phyloP scores from a whole-genome alignment of 2,888 invertebrate species.

The Sarcophaga subvicina region DNA sequence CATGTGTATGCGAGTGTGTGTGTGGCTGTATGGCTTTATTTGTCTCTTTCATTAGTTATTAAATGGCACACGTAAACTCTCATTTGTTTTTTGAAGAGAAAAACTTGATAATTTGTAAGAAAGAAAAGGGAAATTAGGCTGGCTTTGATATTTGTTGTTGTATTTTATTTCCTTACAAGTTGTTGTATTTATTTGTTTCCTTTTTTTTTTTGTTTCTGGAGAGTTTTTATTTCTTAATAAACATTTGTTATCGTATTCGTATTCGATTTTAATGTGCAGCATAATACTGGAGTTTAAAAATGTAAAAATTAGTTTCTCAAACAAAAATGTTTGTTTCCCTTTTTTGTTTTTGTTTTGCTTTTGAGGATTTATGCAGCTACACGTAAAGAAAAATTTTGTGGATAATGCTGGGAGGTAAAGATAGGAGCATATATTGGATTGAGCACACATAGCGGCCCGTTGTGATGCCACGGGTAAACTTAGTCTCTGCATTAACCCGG shows the following conservation, averaged over 20 bases:
- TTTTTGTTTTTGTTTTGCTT: background rate
- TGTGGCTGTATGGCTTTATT: slow-evolving; percentile 14
- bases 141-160: slow-evolving; percentile 12
- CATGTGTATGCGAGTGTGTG: background rate
- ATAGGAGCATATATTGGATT: too few species aligned
- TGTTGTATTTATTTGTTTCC: background rate
- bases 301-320: background rate
- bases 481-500: too few species aligned
- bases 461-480: too few species aligned
- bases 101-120: background rate
- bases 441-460: too few species aligned
- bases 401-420: too few species aligned
- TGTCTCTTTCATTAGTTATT: slow-evolving; percentile 34
- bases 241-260: slow-evolving; percentile 16
- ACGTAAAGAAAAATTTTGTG: too few species aligned
- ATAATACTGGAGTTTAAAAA: slow-evolving; percentile 28
- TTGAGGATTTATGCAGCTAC: too few species aligned
- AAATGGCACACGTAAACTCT: background rate
- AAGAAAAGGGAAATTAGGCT: background rate
- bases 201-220: background rate
- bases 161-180: background rate
- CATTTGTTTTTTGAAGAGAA: background rate
- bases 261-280: slow-evolving; percentile 36
- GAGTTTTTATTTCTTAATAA: background rate
- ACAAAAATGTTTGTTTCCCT: background rate